Percentiles rank a stretch among this genome's conserved stretches.
Conservation (phyloP, 2,113 vertebrate species). For the Pomatostomus ruficeps region DNA sequence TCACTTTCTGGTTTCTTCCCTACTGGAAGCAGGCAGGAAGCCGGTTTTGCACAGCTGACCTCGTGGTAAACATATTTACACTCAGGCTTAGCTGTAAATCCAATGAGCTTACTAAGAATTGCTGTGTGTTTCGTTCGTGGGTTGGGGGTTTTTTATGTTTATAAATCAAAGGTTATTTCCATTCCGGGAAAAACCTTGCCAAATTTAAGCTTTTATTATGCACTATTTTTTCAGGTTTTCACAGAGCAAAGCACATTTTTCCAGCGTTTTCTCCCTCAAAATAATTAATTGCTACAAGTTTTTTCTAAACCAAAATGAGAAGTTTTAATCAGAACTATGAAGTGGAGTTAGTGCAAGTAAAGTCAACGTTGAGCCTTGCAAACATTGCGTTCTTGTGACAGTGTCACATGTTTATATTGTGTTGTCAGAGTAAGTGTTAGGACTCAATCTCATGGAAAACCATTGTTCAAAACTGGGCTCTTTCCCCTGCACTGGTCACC, state of each 20-base stretch:
- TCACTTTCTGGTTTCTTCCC: neutral
- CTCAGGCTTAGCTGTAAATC: neutral
- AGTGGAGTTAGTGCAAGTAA: neutral
- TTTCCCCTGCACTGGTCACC: neutral
- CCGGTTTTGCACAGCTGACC: conserved; percentile 24
- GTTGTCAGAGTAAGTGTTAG: neutral
- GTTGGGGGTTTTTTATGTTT: neutral
- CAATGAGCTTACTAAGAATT: conserved; percentile 7
- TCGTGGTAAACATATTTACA: neutral
- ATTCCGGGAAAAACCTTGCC: neutral
- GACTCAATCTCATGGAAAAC: neutral
- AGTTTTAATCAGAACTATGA: neutral
- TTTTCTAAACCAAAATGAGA: neutral
- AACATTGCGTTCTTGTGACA: neutral
- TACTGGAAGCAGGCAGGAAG: neutral
- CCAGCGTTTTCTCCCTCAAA: neutral
- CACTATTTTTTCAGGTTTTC: neutral
- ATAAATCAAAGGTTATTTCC: neutral
- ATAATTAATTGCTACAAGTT: neutral
- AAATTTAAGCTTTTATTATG: neutral
- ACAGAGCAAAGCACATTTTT: neutral
- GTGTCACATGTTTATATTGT: neutral
- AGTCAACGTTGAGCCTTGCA: neutral
- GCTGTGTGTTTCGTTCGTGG: neutral
- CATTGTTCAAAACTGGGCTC: neutral